Conservation (phyloP, 2,113 vertebrate genomes). For the Apodemus speciosus region DNA sequence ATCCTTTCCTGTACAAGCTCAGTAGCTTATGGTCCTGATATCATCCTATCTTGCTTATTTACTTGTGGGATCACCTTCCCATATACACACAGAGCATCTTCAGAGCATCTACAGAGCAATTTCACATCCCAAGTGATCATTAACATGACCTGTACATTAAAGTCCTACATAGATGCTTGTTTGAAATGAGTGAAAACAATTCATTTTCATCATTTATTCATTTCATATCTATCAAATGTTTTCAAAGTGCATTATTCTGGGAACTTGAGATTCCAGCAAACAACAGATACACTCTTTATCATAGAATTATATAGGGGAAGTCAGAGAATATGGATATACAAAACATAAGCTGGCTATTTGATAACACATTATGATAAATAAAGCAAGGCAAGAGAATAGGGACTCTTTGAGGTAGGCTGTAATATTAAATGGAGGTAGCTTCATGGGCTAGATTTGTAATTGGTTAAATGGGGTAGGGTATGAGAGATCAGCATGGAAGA, state of each 20-base stretch:
- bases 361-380: neutral
- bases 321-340: neutral
- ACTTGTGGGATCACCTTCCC: neutral
- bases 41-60: neutral
- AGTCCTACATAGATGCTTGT: neutral
- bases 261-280: neutral
- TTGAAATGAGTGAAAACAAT: neutral
- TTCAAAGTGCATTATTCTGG: neutral
- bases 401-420: neutral
- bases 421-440: slow-evolving; percentile 8
- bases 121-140: neutral
- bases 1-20: neutral
- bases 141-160: neutral
- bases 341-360: neutral
- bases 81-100: neutral
- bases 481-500: neutral
- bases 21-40: neutral
- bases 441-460: neutral
- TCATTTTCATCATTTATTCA: slow-evolving; percentile 14
- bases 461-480: neutral
- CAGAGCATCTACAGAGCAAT: neutral
- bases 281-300: neutral
- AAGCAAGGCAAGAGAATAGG: neutral
- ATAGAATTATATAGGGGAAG: neutral
- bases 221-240: neutral